Conservation (phyloP, 2,888 invertebrate genomes). For the Rugalucina vietnamica region DNA sequence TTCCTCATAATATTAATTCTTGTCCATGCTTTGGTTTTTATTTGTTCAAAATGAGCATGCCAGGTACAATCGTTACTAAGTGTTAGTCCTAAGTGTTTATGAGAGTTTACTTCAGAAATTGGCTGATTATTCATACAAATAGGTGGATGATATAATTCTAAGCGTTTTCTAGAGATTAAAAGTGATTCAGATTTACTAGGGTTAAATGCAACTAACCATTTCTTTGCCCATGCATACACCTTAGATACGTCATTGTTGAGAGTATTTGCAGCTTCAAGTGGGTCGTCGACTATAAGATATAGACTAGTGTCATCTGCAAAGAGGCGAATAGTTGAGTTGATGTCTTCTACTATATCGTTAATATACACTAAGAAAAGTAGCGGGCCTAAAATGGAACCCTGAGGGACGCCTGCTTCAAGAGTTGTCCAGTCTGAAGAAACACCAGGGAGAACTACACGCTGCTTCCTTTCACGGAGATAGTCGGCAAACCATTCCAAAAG, state of each 20-base stretch:
- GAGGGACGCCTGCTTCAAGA: slow-evolving; percentile 1
- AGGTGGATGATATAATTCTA: background rate
- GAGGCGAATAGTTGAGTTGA: background rate
- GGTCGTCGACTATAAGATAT: slow-evolving; percentile 14
- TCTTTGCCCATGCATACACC: too few species aligned
- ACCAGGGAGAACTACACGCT: slow-evolving; percentile 9
- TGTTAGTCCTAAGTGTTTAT: too few species aligned
- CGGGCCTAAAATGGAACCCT: slow-evolving; percentile 20
- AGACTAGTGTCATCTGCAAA: slow-evolving; percentile 16
- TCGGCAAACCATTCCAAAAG: background rate
- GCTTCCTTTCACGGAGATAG: slow-evolving; percentile 8
- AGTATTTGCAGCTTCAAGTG: background rate
- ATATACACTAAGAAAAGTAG: slow-evolving; percentile 8
- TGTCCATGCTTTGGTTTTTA: slow-evolving; percentile 16
- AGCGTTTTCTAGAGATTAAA: background rate
- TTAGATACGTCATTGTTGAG: background rate
- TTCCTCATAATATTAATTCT: slow-evolving; percentile 21
- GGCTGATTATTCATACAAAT: background rate
- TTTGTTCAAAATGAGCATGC: slow-evolving; percentile 28
- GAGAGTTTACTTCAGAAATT: background rate
- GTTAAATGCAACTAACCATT: too few species aligned
- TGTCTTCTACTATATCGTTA: slow-evolving; percentile 11
- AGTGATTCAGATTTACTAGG: background rate
- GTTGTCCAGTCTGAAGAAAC: background rate
- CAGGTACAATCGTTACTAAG: slow-evolving; percentile 25